Base-by-base conservation (phyloP, 2,888 invertebrate species). In the Nasonia oneida region DNA sequence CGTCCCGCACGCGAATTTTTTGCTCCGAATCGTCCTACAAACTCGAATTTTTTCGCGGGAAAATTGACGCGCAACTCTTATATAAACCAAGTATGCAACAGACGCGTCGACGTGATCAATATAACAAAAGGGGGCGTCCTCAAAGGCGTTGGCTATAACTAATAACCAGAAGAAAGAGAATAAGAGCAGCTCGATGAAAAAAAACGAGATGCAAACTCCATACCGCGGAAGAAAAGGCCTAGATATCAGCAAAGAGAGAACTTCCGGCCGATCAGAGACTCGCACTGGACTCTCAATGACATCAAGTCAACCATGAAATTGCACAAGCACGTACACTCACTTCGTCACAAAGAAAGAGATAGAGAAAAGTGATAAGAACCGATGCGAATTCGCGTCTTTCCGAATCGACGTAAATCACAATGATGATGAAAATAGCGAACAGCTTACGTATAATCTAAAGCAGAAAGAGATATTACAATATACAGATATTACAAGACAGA, bases 231-330 rank as follows among this genome's bases (percentile, higher is more conserved):
- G 61, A 79, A 42, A 73, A 84, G 64, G 84, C 64, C 74, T 78
- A 47, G 79, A 84, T 84, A 84, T 74, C 70, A 67, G 23, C 53
- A 39, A 18, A 67, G n/a, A 76, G 29, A 39, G 50, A 84, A 80
- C 73, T 82, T 85, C 81, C 85, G 73, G 29, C 73, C 81, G 85
- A 85, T 82, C 74, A 78, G 81, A 85, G 81, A 37, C 42, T 84
- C 29, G 61, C 75, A 57, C 29, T 81, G 50, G 47, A 67, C 71
- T 70, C 81, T 77, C 85, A 71, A 76, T 86, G 70, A 83, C 83
- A 83, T 75, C 76, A 83, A 86, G 79, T 86, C 83, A 83, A 5
- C 86, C 79, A 83, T 83, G 79, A 86, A 86, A 86, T 86, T 80
- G 83, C 76, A 61, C 77, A 53, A 23, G 6, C 42, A 71, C 47